A percentile compares a stretch with the other conserved stretches of the same genome.
phyloP scores from a whole-genome alignment of 1,140 invertebrate genomes.

The Drosophila punjabiensis region DNA sequence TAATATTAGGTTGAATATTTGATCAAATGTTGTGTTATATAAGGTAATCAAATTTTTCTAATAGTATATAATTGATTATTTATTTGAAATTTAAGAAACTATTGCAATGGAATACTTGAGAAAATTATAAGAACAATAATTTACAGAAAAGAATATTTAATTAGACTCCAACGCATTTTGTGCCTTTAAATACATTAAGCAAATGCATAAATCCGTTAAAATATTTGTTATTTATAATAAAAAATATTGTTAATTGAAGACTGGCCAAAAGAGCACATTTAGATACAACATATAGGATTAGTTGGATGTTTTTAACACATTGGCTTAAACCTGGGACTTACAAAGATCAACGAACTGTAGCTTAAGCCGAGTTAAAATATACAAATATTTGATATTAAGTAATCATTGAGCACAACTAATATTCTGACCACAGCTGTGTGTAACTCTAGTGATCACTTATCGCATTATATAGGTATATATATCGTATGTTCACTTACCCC shows the following conservation, averaged over 20 bases:
- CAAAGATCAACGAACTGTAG: neutral
- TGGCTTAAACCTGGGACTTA: too few relatives aligned
- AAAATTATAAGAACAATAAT: neutral
- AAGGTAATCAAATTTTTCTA: neutral
- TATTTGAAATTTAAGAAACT: neutral
- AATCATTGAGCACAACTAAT: neutral
- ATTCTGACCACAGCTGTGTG: slow-evolving; percentile 4
- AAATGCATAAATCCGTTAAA: neutral
- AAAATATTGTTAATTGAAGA: neutral
- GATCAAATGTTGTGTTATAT: neutral
- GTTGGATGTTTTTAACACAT: fast-evolving
- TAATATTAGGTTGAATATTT: neutral
- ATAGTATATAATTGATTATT: neutral
- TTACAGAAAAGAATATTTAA: neutral
- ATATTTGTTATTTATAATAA: too few relatives aligned
- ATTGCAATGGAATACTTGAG: neutral
- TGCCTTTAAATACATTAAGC: neutral
- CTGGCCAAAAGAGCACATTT: neutral
- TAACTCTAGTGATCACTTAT: slow-evolving; percentile 5
- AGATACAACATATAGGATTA: neutral
- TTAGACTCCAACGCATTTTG: neutral
- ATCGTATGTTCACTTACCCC: slow-evolving; percentile 58
- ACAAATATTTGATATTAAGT: neutral
- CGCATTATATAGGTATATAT: slow-evolving; percentile 4
- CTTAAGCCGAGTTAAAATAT: neutral